These are phyloP conservation scores for Drosophila conformis DNA, from an alignment of 2,888 invertebrate species.

Conservation along the genomic window DNA sequence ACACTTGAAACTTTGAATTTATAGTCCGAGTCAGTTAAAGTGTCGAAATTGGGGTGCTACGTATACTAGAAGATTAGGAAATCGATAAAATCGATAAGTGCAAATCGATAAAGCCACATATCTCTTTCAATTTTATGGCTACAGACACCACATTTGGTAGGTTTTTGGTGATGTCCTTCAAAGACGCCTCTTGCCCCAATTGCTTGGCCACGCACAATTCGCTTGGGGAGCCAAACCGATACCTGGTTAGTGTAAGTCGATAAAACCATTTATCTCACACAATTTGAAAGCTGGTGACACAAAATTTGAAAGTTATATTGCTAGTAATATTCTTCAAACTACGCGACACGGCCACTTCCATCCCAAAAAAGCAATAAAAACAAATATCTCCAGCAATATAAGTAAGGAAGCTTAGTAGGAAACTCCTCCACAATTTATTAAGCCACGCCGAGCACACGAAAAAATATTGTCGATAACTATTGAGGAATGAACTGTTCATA, in stretches of 20 bases:
- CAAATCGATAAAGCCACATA: background rate
- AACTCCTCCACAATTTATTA: background rate
- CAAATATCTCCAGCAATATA: too few species aligned
- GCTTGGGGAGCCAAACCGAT: background rate
- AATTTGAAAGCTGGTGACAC: background rate
- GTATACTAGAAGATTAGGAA: background rate
- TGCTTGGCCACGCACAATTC: background rate
- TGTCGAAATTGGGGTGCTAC: background rate
- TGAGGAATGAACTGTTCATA: background rate
- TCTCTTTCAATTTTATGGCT: background rate
- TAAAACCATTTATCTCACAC: background rate
- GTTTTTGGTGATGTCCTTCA: background rate
- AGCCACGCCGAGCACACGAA: background rate
- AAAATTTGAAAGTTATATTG: background rate
- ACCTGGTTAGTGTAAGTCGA: background rate
- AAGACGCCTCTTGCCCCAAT: background rate
- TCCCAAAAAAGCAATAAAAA: too few species aligned
- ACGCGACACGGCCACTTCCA: too few species aligned
- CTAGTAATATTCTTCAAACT: background rate
- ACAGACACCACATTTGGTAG: background rate
- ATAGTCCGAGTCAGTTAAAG: background rate
- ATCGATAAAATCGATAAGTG: background rate
- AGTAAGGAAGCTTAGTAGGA: background rate
- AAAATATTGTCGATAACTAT: background rate
- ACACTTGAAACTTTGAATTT: background rate